Base-by-base conservation (phyloP, 2,113 vertebrate genomes). In the Haemorhous mexicanus region DNA sequence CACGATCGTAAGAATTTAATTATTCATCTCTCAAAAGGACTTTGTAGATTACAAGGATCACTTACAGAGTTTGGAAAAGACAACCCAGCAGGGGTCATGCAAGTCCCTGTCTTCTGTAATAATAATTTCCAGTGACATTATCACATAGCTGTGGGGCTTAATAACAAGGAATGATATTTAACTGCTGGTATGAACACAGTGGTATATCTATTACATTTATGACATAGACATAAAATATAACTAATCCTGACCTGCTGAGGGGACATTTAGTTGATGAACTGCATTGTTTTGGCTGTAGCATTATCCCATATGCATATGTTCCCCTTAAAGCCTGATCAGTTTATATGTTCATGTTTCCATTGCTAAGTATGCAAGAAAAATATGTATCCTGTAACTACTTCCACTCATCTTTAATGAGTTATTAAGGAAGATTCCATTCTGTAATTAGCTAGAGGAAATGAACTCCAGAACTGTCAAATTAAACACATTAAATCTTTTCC, bases 41-140 rank as follows among this genome's bases (percentile, higher is more conserved):
- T 89, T 22, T 11, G 7, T 18, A 62, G 50, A 84, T 89, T 85
- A 66, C 39, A 69, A 77, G 55, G 21, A 80, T 95, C 58, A 55
- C 43, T 84, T 84, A 43, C 47, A 74, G 21, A 63, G 28, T 80
- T 90, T 96, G 72, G 52, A 88, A 78, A 93, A 92, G 68, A 75
- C 33, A 94, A 96, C 93, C 76, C 83, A 93, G 72, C 80, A 94
- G 91, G 78, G 88, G 90, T 94, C 93, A 93, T 84, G 41, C 85
- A 81, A 95, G 72, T 92, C 84, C 72, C 82, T 90, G 64, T 80
- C 83, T 95, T 41, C 52, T 80, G 47, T 67, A 93, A 52, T 80
- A 88, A 83, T 50, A 41, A 49, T 90, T 95, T 93, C 72, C 61
- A 90, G 6, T 88, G 52, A 86, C 56, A 56, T 83, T 94, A 70